Evolutionary conservation across 2,888 invertebrate genomes (phyloP).

Genomic region (Pyralis farinalis): DNA sequence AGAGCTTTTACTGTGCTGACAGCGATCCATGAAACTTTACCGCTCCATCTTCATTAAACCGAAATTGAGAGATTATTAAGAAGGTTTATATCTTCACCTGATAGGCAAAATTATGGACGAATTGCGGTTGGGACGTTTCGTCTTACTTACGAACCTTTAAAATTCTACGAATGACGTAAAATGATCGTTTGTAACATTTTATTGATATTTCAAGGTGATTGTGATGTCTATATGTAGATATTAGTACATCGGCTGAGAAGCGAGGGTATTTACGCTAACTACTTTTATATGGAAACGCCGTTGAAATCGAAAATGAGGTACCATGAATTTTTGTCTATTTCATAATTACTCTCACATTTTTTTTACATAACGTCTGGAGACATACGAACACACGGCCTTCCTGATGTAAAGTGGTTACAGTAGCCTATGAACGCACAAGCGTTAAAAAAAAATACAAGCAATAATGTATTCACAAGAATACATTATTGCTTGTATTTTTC

Average conservation of each 20-base stretch:
- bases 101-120: conserved; percentile 3
- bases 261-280: too few species aligned
- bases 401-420: not conserved
- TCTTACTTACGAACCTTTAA: conserved; percentile 9
- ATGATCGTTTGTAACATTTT: conserved; percentile 5
- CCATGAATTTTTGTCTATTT: too few species aligned
- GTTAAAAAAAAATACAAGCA: too few species aligned
- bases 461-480: too few species aligned
- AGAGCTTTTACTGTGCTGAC: not conserved
- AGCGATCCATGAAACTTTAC: not conserved
- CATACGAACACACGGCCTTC: not conserved
- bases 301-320: too few species aligned
- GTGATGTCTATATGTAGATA: too few species aligned
- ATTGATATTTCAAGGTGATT: conserved; percentile 1
- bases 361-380: too few species aligned
- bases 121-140: conserved; percentile 8
- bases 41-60: not conserved
- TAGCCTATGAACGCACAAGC: too few species aligned
- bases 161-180: conserved; percentile 4
- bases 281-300: too few species aligned
- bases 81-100: not conserved
- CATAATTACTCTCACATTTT: too few species aligned
- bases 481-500: too few species aligned
- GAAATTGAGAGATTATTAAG: not conserved
- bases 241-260: too few species aligned